Evolutionary conservation across 2,888 invertebrate species (phyloP).

Genomic region (Gastrophysa polygoni): DNA sequence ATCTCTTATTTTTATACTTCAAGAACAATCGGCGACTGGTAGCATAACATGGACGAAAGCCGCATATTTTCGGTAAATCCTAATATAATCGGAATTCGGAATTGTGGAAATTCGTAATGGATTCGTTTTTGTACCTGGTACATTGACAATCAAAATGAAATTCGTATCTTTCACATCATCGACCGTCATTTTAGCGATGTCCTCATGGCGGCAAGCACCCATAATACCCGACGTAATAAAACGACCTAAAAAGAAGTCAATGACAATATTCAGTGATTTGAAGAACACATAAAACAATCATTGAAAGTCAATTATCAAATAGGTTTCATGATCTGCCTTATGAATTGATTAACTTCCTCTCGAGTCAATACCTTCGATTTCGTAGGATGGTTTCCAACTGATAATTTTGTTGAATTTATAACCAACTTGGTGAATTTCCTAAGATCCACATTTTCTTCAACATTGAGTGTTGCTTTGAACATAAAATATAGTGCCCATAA

Average conservation of each 20-base stretch:
- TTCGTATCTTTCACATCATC: neutral
- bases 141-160: neutral
- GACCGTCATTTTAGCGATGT: neutral
- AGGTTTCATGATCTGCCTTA: neutral
- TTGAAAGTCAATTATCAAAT: neutral
- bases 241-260: slow-evolving; percentile 1
- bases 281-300: neutral
- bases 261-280: neutral
- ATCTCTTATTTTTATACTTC: slow-evolving; percentile 5
- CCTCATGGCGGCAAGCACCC: neutral
- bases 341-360: neutral
- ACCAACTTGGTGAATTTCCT: neutral
- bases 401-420: neutral
- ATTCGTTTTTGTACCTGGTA: neutral
- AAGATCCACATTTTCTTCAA: neutral
- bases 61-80: neutral
- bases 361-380: neutral
- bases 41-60: neutral
- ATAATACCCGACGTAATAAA: neutral
- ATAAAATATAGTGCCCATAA: neutral
- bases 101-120: neutral
- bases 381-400: neutral
- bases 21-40: neutral
- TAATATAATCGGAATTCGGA: neutral
- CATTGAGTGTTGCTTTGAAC: neutral